Conservation (phyloP, 1,140 invertebrate species). For the Diachasmimorpha longicaudata region DNA sequence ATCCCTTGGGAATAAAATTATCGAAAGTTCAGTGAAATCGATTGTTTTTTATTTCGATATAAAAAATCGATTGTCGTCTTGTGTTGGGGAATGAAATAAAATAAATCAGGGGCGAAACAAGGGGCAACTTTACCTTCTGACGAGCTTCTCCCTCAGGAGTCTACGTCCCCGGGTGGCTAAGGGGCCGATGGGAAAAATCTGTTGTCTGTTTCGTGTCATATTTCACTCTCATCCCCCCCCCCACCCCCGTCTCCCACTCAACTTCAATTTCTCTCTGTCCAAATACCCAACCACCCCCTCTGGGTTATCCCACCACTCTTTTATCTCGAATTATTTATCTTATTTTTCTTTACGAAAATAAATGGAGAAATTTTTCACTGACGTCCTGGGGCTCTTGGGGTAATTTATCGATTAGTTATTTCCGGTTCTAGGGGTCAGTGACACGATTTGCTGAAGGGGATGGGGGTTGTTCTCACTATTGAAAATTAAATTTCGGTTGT, state of each 20-base stretch:
- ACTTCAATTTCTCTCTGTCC: conserved; percentile 13
- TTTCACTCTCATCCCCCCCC: conserved; percentile 24
- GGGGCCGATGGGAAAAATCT: conserved; percentile 63
- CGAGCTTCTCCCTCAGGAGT: conserved; percentile 65
- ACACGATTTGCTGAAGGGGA: no score
- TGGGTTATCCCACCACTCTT: background rate
- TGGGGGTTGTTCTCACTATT: no score
- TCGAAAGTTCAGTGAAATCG: no score
- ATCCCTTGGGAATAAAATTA: no score
- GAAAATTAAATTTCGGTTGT: no score
- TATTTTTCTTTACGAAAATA: background rate
- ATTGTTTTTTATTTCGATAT: no score
- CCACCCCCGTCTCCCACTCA: conserved; percentile 24
- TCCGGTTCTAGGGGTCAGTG: no score
- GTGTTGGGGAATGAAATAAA: background rate
- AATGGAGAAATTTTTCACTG: background rate
- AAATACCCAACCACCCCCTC: background rate
- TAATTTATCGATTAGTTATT: background rate
- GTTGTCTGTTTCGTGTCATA: conserved; percentile 67
- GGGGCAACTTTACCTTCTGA: conserved; percentile 61
- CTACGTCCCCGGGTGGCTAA: conserved; percentile 64
- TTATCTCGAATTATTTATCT: background rate
- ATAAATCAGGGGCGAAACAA: background rate
- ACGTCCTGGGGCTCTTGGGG: background rate
- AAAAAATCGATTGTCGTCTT: no score